Percentiles rank a stretch among this genome's conserved stretches.
phyloP scores from a whole-genome alignment of 2,113 vertebrate genomes.

The Felis chaus region DNA sequence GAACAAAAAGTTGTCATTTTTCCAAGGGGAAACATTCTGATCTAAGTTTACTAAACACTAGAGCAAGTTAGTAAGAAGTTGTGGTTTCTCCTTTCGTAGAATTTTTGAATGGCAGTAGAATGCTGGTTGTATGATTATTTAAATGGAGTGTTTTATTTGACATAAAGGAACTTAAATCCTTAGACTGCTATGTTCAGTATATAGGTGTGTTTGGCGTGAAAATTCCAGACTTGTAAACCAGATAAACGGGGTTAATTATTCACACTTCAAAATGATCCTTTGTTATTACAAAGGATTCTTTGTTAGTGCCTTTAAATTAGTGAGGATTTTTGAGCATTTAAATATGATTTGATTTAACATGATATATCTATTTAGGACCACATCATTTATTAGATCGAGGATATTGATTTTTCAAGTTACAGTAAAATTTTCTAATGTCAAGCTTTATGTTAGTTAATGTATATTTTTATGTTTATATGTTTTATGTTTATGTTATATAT shows the following conservation, averaged over 20 bases:
- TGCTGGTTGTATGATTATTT: not conserved
- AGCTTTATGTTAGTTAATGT: not conserved
- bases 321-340: not conserved
- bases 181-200: not conserved
- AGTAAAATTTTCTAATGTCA: not conserved
- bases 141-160: not conserved
- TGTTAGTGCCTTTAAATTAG: not conserved
- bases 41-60: not conserved
- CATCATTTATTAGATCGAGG: not conserved
- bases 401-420: not conserved
- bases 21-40: not conserved
- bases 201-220: not conserved
- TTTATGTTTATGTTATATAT: too few relatives aligned
- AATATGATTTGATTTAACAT: not conserved
- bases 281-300: not conserved
- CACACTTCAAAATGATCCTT: not conserved
- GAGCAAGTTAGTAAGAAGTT: not conserved
- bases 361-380: not conserved
- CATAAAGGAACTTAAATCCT: not conserved
- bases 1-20: constrained; percentile 2
- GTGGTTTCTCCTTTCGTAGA: not conserved
- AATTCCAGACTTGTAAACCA: not conserved
- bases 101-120: not conserved
- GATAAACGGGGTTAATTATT: not conserved
- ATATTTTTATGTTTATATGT: not conserved